Evolutionary conservation across 2,113 vertebrate genomes (phyloP).

Genomic region (Burhinus oedicnemus): DNA sequence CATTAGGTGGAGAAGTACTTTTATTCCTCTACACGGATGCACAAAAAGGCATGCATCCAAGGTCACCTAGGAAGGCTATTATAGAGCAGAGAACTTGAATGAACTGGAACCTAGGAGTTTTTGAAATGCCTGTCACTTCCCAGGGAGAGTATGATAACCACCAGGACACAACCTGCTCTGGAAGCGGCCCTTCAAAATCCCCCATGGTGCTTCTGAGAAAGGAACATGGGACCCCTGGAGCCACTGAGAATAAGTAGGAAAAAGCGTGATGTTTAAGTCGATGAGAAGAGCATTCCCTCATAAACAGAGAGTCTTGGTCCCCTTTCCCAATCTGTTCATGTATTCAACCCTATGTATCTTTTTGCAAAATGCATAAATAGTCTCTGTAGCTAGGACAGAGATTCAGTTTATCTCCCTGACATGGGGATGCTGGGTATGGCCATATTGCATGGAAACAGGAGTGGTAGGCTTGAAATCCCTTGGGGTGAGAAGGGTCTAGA

Average conservation of each 20-base stretch:
- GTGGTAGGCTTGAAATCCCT: not conserved
- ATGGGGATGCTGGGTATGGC: not conserved
- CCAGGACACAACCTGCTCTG: not conserved
- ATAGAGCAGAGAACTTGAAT: not conserved
- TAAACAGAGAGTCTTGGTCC: not conserved
- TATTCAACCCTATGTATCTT: not conserved
- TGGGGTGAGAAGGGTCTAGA: not conserved
- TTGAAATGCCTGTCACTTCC: not conserved
- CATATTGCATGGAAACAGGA: not conserved
- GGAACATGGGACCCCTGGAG: not conserved
- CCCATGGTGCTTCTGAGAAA: not conserved
- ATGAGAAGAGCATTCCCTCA: not conserved
- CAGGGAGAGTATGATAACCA: not conserved
- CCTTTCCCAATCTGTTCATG: not conserved
- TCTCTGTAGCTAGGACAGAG: not conserved
- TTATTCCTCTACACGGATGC: not conserved
- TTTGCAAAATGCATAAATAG: not conserved
- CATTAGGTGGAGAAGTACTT: not conserved
- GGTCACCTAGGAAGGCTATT: not conserved
- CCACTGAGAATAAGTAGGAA: not conserved
- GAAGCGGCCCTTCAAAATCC: not conserved
- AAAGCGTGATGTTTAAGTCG: not conserved
- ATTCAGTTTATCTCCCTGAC: not conserved
- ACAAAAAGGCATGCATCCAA: not conserved
- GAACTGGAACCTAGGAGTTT: not conserved